Base-by-base conservation (phyloP, 92 coral and sea anemone genomes). In the Palythoa caribaeorum region DNA sequence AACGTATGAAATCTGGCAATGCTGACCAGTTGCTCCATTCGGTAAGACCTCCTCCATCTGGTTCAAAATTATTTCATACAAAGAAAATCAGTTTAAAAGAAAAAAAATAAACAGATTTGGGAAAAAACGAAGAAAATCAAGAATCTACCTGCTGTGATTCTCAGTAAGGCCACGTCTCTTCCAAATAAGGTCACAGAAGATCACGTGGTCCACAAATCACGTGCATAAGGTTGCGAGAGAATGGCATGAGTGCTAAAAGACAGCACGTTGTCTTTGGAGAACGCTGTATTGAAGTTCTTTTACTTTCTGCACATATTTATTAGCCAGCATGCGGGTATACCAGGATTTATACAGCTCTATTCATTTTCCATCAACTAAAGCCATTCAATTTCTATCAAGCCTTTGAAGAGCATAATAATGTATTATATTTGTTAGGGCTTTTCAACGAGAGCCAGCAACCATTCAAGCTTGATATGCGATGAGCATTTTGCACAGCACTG, bases 21-120 rank as follows among this genome's bases (percentile, higher is more conserved):
- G 50, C 77, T 72, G 77, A 72, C 77, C 77, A 72, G 77, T 35
- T 50, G 35, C 77, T 72, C 77, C 77, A 72, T 37, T 12, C 16
- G 8, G 20, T 72, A 47, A 72, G 13, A 1, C 77, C 48, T 72
- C 77, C 77, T 7, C 35, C 19, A 38, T 37, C 77, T 69, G 14
- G 15, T 36, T 12, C 48, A 5, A 72, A 72, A 9, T 47, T 14
- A 14, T 36, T 38, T 72, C 37, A 35, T 38, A 35, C n/a, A 39
- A 37, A 15, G 2, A 11, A 55, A 15, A 3, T 15, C 11, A 0
- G 17, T 55, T 11, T 55, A 55, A 55, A 55, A 55, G 17, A 11
- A 3, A 44, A 44, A 44, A 44, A 44, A 44, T 44, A 44, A 44
- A 44, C 50, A 4, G 50, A 44, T 4, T 44, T 8, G 7, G 6